Evolutionary conservation across 2,888 invertebrate genomes (phyloP), one percentile per base, ranked within the genome.

Genomic region (Aspidiotus rigidus): DNA sequence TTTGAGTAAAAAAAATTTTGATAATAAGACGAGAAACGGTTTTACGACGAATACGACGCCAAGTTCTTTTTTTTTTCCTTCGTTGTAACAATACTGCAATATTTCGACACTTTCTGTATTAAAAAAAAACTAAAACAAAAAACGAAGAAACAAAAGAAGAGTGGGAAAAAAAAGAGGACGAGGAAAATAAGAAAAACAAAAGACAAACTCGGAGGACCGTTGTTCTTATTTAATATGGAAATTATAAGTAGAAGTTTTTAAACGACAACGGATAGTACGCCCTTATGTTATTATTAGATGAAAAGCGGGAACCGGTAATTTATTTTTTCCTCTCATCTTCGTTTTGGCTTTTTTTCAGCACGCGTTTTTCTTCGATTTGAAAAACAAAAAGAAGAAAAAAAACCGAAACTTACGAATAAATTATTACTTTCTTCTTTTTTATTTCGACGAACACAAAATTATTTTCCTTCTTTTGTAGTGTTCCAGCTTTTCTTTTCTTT

Each of bases 181-280:
- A 42, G 57, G 57, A 56, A 57, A 66, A 49, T 49, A 59, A 59
- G 39, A 59, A 17, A 66, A 66, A 66, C 55, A 66, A 55, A 66
- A 57, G 44, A 66, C 10, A 59, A 59, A 59, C 16, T 17, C 64
- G 64, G 57, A 66, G 64, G 57, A 66, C 64, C 56, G 55, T 56
- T 66, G 64, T 66, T 66, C 64, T 66, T 66, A 66, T 66, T 66
- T 66, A 66, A 66, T 66, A 66, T 66, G 64, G 64, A 66, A 66
- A 66, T 66, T 66, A 66, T 66, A 66, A 66, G 64, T 66, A 57
- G 63, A 63, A 63, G 56, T 66, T 66, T 66, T 66, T 57, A 56
- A 42, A 57, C 64, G 57, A 66, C 64, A 57, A 44, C 64, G 56
- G 56, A 41, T 56, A 57, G 64, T 59, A 42, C 64, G 56, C 57